Conservation (phyloP, 2,888 invertebrate genomes). For the Eilema griseolum region DNA sequence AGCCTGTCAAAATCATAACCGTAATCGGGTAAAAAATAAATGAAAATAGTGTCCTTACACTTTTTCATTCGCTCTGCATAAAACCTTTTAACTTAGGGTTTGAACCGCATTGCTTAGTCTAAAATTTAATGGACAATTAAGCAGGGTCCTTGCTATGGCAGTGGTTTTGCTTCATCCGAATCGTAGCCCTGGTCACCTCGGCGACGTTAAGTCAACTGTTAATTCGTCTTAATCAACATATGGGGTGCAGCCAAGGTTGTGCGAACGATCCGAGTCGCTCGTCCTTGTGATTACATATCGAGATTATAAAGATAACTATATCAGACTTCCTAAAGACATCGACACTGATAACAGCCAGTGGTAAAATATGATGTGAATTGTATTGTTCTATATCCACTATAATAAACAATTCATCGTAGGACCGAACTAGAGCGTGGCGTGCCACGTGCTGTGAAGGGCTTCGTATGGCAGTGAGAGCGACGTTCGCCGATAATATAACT, state of each 20-base stretch:
- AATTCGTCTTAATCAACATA: not conserved
- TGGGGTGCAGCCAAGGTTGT: not conserved
- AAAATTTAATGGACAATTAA: no score
- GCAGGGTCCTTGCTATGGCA: no score
- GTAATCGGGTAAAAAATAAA: no score
- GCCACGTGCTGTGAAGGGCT: not conserved
- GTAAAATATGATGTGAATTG: not conserved
- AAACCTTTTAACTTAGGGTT: no score
- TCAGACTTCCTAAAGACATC: slow-evolving; percentile 6
- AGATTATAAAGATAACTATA: slow-evolving; percentile 9
- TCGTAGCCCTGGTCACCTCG: not conserved
- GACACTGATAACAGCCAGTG: not conserved
- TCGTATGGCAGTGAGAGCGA: not conserved
- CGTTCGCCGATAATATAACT: not conserved
- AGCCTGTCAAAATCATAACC: no score
- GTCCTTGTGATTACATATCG: not conserved
- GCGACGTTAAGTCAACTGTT: not conserved
- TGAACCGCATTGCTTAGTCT: no score
- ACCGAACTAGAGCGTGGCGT: not conserved
- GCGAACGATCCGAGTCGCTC: not conserved
- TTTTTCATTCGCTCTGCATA: no score
- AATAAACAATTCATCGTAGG: not conserved
- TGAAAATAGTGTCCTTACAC: no score
- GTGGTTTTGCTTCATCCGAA: no score
- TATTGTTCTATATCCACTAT: not conserved